Evolutionary conservation across 2,113 vertebrate species (phyloP), one percentile per base, ranked within the genome.

Genomic region (Oxyruncus cristatus): DNA sequence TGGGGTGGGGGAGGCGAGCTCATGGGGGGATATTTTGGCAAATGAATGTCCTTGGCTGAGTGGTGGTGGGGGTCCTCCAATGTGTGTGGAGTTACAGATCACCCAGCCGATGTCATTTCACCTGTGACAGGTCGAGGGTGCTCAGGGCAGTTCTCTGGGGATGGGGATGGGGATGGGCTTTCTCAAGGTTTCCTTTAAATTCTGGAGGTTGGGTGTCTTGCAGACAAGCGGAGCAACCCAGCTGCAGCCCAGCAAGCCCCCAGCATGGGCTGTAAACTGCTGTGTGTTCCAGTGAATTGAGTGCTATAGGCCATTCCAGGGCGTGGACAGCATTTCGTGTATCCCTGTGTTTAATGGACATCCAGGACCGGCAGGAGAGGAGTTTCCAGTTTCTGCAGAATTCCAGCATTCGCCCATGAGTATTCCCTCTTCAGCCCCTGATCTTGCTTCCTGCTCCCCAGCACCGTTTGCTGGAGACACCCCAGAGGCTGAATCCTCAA

Each of bases 41-140:
- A 11, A 32, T 14, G 6, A 30, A 28, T 33, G 28, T n/a, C 46
- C 62, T 30, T 32, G 52, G 35, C 68, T 84, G 79, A 9, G 47
- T 5, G 65, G 32, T 30, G 63, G 13, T 23, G 15, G 32, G 32
- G 53, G 37, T 49, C 41, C 1, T 3, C 37, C 28, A 23, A 13
- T 4, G 17, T 5, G 0, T 3, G 15, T 3, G 13, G 47, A 61
- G 9, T 5, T 53, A 22, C 50, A 55, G 80, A 8, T 42, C 26
- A 35, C 49, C 42, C 33, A 30, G 0, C 21, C 1, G 0, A 1
- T 39, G 65, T 35, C 71, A 2, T 49, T 81, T 85, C 49, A 53
- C 63, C 41, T 2, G 0, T 37, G 24, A 19, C n/a, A 62, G 28
- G 5, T 4, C 0, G 0, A 23, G 62, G 59, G 32, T 76, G 55